These are phyloP conservation scores for Lumbricus terrestris DNA, from an alignment of 2,888 invertebrate species.

Conservation along the genomic window DNA sequence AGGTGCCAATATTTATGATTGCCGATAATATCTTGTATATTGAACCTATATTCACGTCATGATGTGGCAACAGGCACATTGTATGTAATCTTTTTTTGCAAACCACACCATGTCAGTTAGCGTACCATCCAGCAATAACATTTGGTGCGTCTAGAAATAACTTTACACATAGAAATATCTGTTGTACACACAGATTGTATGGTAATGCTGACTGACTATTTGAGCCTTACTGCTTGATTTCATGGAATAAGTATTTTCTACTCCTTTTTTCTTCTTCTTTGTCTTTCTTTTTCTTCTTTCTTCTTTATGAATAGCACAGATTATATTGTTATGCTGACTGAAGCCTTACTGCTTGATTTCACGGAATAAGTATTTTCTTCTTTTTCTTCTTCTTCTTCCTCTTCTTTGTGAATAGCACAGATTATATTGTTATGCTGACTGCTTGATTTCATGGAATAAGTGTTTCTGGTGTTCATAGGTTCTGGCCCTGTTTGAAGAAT, in stretches of 20 bases:
- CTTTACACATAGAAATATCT: background rate
- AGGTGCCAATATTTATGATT: too few relatives aligned
- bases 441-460: background rate
- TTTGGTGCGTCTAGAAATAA: background rate
- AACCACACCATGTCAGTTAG: background rate
- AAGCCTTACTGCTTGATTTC: background rate
- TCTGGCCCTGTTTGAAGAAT: conserved; percentile 99
- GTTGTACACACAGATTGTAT: background rate
- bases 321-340: background rate
- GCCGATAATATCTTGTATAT: background rate
- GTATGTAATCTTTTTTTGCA: background rate
- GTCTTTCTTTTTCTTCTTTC: too few relatives aligned
- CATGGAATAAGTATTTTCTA: background rate
- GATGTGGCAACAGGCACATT: background rate
- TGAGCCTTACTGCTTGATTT: background rate
- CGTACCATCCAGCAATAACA: background rate
- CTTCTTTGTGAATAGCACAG: too few relatives aligned
- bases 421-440: too few relatives aligned
- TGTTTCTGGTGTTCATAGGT: conserved; percentile 69
- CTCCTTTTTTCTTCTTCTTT: too few relatives aligned
- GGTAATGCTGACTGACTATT: background rate
- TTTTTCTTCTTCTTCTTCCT: too few relatives aligned
- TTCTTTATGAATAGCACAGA: too few relatives aligned
- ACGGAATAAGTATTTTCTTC: background rate
- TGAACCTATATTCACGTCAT: too few relatives aligned